Percentiles rank a stretch among this genome's conserved stretches.
Evolutionary conservation across 2,113 vertebrate genomes (phyloP).

Genomic region (Alexandromys fortis): DNA sequence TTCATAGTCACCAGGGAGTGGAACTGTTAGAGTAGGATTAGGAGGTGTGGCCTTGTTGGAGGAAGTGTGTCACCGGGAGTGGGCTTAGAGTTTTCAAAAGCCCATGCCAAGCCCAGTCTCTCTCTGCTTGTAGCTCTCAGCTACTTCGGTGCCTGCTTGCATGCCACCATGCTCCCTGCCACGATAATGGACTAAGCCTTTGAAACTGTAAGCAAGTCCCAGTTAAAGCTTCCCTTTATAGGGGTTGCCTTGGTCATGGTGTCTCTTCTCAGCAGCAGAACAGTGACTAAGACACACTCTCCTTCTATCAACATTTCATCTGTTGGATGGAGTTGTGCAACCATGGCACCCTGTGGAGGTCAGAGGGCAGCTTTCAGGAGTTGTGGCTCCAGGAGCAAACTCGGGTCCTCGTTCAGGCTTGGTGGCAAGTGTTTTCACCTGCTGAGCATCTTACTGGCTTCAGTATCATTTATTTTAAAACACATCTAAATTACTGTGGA

Average conservation of each 20-base stretch:
- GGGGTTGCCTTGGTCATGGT: not conserved
- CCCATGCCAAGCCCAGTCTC: not conserved
- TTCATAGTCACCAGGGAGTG: not conserved
- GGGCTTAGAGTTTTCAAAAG: not conserved
- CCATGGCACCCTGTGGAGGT: too few species aligned
- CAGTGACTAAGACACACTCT: not conserved
- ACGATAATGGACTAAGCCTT: not conserved
- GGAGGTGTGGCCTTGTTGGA: not conserved
- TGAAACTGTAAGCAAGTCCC: not conserved
- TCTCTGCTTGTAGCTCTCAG: not conserved
- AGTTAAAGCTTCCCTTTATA: not conserved
- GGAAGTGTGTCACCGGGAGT: not conserved
- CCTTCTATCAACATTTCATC: too few species aligned
- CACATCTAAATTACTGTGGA: not conserved
- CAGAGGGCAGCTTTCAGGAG: too few species aligned
- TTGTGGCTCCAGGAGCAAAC: not conserved
- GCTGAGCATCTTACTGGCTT: not conserved
- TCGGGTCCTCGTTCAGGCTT: not conserved
- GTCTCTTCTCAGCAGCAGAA: too few species aligned
- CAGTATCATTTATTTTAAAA: slow-evolving; percentile 8
- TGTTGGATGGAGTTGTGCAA: not conserved
- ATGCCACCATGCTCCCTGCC: not conserved
- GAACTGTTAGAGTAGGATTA: not conserved
- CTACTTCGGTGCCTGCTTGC: not conserved
- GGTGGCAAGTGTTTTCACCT: not conserved